Percentiles rank a stretch among this genome's conserved stretches.
Evolutionary conservation across 64 coral and sea anemone genomes (phyloP).

Genomic region (Trachythela sp.): DNA sequence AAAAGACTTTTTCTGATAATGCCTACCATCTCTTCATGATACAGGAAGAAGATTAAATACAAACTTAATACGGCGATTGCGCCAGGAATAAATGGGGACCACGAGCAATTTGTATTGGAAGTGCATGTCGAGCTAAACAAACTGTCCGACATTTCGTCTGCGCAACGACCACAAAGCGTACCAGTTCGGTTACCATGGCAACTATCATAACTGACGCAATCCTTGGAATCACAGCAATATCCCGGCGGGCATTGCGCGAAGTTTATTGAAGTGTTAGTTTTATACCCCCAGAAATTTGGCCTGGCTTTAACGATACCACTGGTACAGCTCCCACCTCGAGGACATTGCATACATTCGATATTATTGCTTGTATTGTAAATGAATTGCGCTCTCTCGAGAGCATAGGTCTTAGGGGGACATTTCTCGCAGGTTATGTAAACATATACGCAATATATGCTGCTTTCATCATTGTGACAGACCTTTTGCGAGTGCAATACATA

Average conservation of each 20-base stretch:
- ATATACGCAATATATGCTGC: neutral
- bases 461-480: neutral
- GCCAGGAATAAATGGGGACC: neutral
- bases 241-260: constrained; percentile 7
- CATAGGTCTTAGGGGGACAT: neutral
- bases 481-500: neutral
- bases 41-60: neutral
- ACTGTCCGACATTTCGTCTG: neutral
- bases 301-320: neutral
- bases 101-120: neutral
- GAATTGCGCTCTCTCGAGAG: neutral
- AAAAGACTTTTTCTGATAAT: neutral
- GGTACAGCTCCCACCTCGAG: neutral
- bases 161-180: neutral
- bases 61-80: neutral
- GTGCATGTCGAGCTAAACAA: neutral
- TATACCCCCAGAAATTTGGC: constrained; percentile 7
- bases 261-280: neutral
- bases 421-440: neutral
- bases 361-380: neutral
- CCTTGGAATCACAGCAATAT: neutral
- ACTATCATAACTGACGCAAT: neutral
- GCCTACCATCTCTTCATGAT: neutral
- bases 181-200: constrained; percentile 6
- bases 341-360: neutral